phyloP scores from a whole-genome alignment of 2,888 invertebrate species.

The Papilio gigon region DNA sequence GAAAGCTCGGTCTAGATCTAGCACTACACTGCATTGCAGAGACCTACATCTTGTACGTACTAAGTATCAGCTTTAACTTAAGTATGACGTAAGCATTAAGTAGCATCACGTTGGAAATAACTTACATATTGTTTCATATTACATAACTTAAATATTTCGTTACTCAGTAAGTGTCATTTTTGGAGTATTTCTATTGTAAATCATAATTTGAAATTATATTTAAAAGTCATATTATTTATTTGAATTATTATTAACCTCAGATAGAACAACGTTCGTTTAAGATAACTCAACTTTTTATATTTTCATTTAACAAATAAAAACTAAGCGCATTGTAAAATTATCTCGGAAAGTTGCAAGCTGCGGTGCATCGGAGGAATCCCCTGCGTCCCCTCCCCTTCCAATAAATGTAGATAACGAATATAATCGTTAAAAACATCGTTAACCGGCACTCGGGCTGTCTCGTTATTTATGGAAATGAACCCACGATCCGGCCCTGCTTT shows the following conservation, averaged over 20 bases:
- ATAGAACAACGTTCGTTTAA: not conserved
- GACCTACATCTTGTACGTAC: not conserved
- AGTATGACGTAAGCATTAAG: not conserved
- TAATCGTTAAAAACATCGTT: conserved; percentile 49
- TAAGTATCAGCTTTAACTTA: not conserved
- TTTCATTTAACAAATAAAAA: conserved; percentile 14
- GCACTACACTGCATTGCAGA: conserved; percentile 31
- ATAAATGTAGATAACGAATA: conserved; percentile 41
- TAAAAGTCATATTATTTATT: not conserved
- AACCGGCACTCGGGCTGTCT: conserved; percentile 48
- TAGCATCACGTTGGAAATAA: not conserved
- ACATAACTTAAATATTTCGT: not conserved
- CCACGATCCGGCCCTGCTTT: conserved; percentile 49
- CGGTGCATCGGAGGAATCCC: conserved; percentile 22
- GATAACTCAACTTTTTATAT: not conserved
- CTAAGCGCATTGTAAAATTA: conserved; percentile 24
- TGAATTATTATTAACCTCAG: not conserved
- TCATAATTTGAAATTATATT: not conserved
- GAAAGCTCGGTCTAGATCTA: conserved; percentile 20
- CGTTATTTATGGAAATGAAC: conserved; percentile 59
- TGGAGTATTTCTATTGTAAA: not conserved
- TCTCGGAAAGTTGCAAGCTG: conserved; percentile 23
- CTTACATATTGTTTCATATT: not conserved
- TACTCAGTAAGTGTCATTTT: not conserved
- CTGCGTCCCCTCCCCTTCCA: conserved; percentile 1